A percentile compares a stretch with the other conserved stretches of the same genome.
These are phyloP conservation scores for Pan troglodytes DNA, from an alignment of 2,113 vertebrate species.

Conservation along the genomic window DNA sequence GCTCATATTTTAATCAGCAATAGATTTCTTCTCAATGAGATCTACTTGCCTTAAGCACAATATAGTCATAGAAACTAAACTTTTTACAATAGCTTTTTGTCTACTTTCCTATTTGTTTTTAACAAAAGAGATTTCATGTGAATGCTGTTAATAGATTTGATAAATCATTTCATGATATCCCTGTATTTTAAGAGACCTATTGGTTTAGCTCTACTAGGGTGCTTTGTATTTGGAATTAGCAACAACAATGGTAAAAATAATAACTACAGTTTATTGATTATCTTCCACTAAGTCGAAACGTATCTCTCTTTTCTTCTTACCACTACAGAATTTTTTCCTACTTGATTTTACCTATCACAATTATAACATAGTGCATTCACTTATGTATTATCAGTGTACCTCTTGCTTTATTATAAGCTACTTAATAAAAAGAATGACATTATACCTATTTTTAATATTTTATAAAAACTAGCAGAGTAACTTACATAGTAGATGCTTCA, in stretches of 20 bases:
- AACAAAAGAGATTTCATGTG: conserved; percentile 54
- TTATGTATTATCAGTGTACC: neutral
- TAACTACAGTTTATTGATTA: neutral
- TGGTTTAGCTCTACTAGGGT: conserved; percentile 38
- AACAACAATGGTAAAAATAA: conserved; percentile 33
- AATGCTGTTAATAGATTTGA: conserved; percentile 43
- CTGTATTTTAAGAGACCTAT: conserved; percentile 21
- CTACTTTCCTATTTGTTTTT: conserved; percentile 48
- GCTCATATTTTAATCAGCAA: conserved; percentile 65
- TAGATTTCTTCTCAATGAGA: conserved; percentile 50
- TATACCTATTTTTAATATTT: conserved; percentile 7
- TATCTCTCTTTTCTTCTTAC: neutral
- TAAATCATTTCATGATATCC: conserved; percentile 34
- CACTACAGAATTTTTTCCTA: neutral
- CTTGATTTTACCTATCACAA: neutral
- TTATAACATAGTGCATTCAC: neutral
- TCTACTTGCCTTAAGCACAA: conserved; percentile 38
- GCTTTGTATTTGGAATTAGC: conserved; percentile 6
- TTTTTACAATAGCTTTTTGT: conserved; percentile 21
- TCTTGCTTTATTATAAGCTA: neutral
- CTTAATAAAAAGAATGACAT: neutral
- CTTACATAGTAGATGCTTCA: neutral
- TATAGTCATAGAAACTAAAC: conserved; percentile 31
- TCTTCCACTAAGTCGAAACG: neutral
- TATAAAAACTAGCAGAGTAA: neutral